Evolutionary conservation across 2,113 vertebrate species (phyloP).

Genomic region (Corapipo altera): DNA sequence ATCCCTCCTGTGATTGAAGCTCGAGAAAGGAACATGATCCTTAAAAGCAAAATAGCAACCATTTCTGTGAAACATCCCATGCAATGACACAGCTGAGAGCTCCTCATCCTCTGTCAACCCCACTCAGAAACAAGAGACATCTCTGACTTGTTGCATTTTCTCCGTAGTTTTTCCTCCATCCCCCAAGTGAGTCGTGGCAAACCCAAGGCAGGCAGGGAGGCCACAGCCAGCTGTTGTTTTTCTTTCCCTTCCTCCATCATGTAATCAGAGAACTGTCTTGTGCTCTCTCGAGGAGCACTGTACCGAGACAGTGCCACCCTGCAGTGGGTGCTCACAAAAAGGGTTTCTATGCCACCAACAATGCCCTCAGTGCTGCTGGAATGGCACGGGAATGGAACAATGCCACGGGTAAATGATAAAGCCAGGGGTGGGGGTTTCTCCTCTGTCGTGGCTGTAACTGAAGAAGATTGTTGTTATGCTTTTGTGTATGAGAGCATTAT

Average conservation of each 20-base stretch:
- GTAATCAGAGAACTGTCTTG: slow-evolving; percentile 32
- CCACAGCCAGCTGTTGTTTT: not conserved
- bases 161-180: not conserved
- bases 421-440: not conserved
- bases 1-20: not conserved
- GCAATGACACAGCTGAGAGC: not conserved
- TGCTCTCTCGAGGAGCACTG: slow-evolving; percentile 39
- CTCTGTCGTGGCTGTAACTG: not conserved
- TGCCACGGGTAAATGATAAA: not conserved
- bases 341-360: slow-evolving; percentile 15
- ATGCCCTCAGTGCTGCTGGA: slow-evolving; percentile 2
- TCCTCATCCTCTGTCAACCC: not conserved
- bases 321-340: slow-evolving; percentile 3
- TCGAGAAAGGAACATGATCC: not conserved
- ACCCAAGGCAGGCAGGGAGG: not conserved
- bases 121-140: not conserved
- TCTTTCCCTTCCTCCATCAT: not conserved
- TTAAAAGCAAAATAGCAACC: not conserved
- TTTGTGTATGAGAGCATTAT: not conserved
- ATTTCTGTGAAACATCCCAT: not conserved
- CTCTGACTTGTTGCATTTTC: not conserved
- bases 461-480: not conserved
- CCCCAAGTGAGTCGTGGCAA: not conserved
- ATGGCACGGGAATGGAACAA: not conserved
- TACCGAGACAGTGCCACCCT: slow-evolving; percentile 11